A percentile compares a stretch with the other conserved stretches of the same genome.
phyloP scores from a whole-genome alignment of 35 echinoderm and acorn worm species.

The Apostichopus parvimensis region DNA sequence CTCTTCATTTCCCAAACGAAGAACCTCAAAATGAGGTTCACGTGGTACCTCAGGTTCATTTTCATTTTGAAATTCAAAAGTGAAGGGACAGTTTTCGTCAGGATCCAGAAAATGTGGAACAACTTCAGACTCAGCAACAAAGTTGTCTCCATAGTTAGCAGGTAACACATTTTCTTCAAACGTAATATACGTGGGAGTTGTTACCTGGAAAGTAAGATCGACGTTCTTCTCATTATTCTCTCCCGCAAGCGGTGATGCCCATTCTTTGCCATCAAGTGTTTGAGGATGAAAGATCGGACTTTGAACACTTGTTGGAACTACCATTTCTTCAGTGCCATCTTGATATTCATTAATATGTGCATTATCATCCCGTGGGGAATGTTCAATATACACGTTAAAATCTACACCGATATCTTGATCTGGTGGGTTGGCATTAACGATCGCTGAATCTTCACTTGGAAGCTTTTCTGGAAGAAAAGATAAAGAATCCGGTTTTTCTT shows the following conservation, averaged over 20 bases:
- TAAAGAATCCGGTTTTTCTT: too few relatives aligned
- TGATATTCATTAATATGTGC: too few relatives aligned
- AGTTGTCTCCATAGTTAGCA: background rate
- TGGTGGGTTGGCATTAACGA: too few relatives aligned
- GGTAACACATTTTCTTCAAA: constrained; percentile 39
- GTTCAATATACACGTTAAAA: constrained; percentile 2
- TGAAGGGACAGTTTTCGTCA: constrained; percentile 1
- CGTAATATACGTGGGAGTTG: background rate
- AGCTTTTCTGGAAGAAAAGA: too few relatives aligned
- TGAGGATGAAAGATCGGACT: background rate
- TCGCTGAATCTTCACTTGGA: background rate
- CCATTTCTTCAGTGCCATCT: background rate
- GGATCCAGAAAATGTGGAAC: constrained; percentile 4
- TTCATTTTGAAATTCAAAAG: background rate
- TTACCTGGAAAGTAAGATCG: background rate
- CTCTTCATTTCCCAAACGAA: background rate
- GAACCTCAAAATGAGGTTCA: background rate
- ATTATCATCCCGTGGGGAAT: background rate
- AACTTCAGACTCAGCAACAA: constrained; percentile 23
- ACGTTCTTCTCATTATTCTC: background rate
- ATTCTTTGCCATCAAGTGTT: background rate
- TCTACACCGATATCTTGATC: background rate
- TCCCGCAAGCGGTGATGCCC: background rate
- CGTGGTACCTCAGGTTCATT: background rate
- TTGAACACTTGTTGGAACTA: background rate